Evolutionary conservation across 2,888 invertebrate genomes (phyloP).

Genomic region (Girardia tigrina): DNA sequence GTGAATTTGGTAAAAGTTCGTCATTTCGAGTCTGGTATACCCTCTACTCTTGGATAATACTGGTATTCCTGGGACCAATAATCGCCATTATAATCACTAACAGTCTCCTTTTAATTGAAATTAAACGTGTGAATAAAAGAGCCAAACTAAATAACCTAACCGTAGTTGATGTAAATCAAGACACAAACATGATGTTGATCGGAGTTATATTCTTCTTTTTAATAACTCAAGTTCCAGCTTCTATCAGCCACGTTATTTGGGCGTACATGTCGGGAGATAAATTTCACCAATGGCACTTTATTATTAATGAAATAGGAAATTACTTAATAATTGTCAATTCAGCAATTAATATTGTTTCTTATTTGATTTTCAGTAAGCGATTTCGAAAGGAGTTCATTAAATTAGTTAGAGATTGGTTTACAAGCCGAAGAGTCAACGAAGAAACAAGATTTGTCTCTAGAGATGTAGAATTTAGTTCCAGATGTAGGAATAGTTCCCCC

Average conservation of each 20-base stretch:
- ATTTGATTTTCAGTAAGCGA: conserved; percentile 15
- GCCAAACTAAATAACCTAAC: not conserved
- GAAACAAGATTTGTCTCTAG: not conserved
- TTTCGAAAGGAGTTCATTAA: not conserved
- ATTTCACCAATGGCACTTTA: conserved; percentile 13
- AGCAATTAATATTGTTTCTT: not conserved
- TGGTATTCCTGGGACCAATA: not conserved
- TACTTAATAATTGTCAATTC: not conserved
- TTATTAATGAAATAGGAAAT: not conserved
- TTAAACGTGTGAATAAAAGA: not conserved
- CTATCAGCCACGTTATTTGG: not conserved
- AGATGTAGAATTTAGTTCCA: conserved; percentile 7
- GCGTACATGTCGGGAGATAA: conserved; percentile 16
- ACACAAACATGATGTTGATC: conserved; percentile 7
- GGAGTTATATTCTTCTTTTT: conserved; percentile 10
- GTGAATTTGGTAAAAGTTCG: conserved; percentile 37
- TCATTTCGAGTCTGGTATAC: conserved; percentile 2
- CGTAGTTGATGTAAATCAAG: not conserved
- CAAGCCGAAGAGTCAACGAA: not conserved
- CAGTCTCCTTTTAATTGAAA: not conserved
- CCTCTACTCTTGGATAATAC: conserved; percentile 2
- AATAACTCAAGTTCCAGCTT: not conserved
- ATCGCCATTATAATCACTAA: not conserved
- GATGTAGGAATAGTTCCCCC: not conserved
- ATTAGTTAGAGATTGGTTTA: not conserved